Conservation (phyloP, 2,113 vertebrate species). For the Hirundichthys speculiger region DNA sequence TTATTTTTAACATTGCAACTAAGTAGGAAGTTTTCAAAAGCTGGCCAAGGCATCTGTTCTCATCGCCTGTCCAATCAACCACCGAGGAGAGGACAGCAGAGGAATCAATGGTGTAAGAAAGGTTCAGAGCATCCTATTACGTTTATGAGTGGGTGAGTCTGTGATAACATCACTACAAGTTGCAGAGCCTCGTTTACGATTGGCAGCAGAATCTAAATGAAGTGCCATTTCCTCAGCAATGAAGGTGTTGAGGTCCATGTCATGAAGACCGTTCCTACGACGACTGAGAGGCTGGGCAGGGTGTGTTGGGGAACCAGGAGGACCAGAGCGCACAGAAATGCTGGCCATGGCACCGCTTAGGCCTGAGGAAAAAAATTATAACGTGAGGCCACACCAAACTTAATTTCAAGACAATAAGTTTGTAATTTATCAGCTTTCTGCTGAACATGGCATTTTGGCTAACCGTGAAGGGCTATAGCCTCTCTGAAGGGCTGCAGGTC, state of each 20-base stretch:
- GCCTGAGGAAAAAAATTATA: slow-evolving; percentile 72
- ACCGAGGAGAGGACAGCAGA: slow-evolving; percentile 49
- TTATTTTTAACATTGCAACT: slow-evolving; percentile 87
- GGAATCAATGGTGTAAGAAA: slow-evolving; percentile 65
- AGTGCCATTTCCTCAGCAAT: slow-evolving; percentile 99
- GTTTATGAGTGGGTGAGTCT: slow-evolving; percentile 99
- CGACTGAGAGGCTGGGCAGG: slow-evolving; percentile 88
- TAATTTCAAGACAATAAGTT: not conserved
- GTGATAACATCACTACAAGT: slow-evolving; percentile 98
- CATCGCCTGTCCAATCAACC: slow-evolving; percentile 67
- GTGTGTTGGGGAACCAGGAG: slow-evolving; percentile 97
- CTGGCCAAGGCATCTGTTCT: slow-evolving; percentile 67
- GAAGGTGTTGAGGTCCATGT: slow-evolving; percentile 99
- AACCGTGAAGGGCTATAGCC: slow-evolving; percentile 98
- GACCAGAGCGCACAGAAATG: slow-evolving; percentile 97
- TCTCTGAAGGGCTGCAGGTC: slow-evolving; percentile 99
- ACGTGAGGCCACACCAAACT: not conserved
- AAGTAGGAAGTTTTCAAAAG: slow-evolving; percentile 64
- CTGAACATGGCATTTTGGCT: slow-evolving; percentile 27
- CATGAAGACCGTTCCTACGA: slow-evolving; percentile 97
- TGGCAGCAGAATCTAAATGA: slow-evolving; percentile 96
- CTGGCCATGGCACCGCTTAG: slow-evolving; percentile 99
- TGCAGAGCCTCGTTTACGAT: slow-evolving; percentile 96
- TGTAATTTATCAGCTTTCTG: not conserved
- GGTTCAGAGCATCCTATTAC: slow-evolving; percentile 99